Base-by-base conservation (phyloP, 2,113 vertebrate genomes). In the Ictalurus furcatus region DNA sequence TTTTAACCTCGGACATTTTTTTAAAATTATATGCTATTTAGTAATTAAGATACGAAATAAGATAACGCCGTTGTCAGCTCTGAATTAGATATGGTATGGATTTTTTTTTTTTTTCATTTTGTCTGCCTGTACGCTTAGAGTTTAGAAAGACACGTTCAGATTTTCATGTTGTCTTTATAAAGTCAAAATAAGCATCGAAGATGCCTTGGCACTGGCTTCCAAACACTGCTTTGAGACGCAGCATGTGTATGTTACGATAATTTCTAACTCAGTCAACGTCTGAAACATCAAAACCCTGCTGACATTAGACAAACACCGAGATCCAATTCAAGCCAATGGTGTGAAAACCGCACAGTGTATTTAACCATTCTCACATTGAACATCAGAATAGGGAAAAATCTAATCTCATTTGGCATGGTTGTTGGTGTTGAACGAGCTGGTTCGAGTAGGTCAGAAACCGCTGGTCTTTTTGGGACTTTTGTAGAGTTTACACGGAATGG, bases 151-250 rank as follows among this genome's bases (percentile, higher is more conserved):
- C 14, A 61, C 14, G 12, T 16, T 6, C 4, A 19, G 6, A 28
- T 17, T 86, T 86, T 78, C 40, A 2, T 30, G 19, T 48, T 63
- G 16, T 52, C 1, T 79, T 79, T 79, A 79, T 79, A 52, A 76
- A 40, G 40, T 56, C 63, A 73, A 56, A 37, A 79, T 65, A n/a
- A 52, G 48, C 34, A 71, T 80, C 34, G 85, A 85, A 85, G 61
- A 73, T 61, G 16, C 28, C 19, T 52, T 37, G 44, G n/a, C 87
- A 61, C 79, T 37, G 19, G 44, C 86, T 87, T 65, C 73, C 37
- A 83, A 69, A 76, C 12, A 65, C 21, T 80, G 58, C 56, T 71
- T 81, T 40, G 21, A 78, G 58, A 84, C 82, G 85, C 19, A 71
- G 30, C 56, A 6, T 69, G 13, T 8, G 48, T 11, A 44, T 30